Percentiles rank a stretch among this genome's conserved stretches.
These are phyloP conservation scores for Ophthalmolycus amberensis DNA, from an alignment of 2,113 vertebrate genomes.

Conservation along the genomic window DNA sequence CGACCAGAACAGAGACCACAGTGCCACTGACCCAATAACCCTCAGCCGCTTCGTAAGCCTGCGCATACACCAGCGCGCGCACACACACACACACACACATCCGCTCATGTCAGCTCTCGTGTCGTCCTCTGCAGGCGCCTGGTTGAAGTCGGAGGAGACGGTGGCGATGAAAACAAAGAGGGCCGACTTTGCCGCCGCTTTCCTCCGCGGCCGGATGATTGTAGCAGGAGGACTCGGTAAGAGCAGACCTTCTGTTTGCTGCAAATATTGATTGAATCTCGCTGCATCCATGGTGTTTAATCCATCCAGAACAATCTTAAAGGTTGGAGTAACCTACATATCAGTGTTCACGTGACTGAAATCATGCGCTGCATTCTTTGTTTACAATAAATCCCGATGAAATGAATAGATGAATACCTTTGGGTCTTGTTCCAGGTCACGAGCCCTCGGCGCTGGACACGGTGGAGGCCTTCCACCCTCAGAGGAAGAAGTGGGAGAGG, in stretches of 20 bases:
- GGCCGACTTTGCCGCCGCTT: slow-evolving; percentile 93
- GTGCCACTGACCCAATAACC: slow-evolving; percentile 26
- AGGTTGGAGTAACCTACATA: background rate
- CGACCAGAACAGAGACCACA: slow-evolving; percentile 14
- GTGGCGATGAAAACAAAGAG: slow-evolving; percentile 93
- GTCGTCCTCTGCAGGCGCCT: slow-evolving; percentile 82
- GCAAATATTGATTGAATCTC: background rate
- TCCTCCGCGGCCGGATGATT: slow-evolving; percentile 89
- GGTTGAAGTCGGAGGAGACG: slow-evolving; percentile 93
- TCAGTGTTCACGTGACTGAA: background rate
- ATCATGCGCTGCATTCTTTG: background rate
- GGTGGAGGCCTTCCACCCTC: slow-evolving; percentile 91
- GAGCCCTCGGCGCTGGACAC: slow-evolving; percentile 93
- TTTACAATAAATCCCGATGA: background rate
- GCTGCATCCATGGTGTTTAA: background rate
- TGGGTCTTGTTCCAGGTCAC: slow-evolving; percentile 84
- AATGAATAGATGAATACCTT: background rate
- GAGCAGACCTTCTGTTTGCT: slow-evolving; percentile 26
- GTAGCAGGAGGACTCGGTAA: slow-evolving; percentile 95
- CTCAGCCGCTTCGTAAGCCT: slow-evolving; percentile 16
- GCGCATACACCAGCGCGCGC: background rate
- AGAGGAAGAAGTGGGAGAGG: slow-evolving; percentile 93
- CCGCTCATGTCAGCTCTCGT: slow-evolving; percentile 16
- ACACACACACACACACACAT: slow-evolving; percentile 19
- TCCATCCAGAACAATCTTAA: background rate